phyloP scores from a whole-genome alignment of 1,140 invertebrate species.

The Potamilus streckersoni region DNA sequence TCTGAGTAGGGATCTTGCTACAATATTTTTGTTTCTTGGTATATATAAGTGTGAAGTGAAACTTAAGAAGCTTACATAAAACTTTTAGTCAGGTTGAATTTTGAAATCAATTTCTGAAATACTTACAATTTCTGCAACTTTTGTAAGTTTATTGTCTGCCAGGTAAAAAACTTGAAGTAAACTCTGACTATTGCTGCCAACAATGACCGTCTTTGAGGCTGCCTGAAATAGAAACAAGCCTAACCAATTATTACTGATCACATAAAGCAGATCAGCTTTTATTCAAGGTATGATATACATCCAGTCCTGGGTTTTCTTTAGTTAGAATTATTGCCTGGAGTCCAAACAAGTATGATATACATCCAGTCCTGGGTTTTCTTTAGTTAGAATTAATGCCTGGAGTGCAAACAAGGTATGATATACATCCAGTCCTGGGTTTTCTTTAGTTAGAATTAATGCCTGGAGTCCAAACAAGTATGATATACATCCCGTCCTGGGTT shows the following conservation, averaged over 20 bases:
- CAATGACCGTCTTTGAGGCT: conserved; percentile 34
- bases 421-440: no score
- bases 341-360: not conserved
- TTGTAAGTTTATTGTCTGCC: conserved; percentile 35
- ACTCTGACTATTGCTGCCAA: conserved; percentile 58
- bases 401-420: not conserved
- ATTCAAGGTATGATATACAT: not conserved
- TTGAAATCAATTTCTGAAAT: not conserved
- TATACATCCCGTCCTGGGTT: not conserved
- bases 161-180: conserved; percentile 50
- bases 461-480: not conserved
- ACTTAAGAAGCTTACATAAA: no score
- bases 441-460: no score
- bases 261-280: not conserved
- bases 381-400: no score
- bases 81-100: no score
- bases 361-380: no score
- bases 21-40: no score
- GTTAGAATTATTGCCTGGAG: no score
- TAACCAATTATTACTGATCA: not conserved
- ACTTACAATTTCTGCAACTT: conserved; percentile 54
- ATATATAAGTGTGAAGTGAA: no score
- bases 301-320: no score
- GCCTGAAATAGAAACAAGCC: conserved; percentile 36
- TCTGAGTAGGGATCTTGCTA: no score